Evolutionary conservation across 2,888 invertebrate species (phyloP), one percentile per base, ranked within the genome.

Genomic region (Dryocosmus kuriphilus): DNA sequence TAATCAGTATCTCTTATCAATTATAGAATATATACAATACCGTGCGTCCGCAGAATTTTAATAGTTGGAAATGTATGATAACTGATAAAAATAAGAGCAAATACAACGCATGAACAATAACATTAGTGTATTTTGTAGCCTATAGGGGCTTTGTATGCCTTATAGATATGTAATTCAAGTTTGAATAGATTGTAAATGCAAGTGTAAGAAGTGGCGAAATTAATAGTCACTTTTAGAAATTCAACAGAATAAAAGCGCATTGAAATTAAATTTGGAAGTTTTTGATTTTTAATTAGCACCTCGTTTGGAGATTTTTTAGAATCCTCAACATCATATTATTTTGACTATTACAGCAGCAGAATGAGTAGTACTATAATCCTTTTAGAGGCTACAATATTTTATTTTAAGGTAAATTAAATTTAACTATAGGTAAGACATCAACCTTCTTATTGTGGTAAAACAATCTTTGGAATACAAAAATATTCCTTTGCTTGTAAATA

Each of bases 41-140:
- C 30, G 30, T 71, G 67, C 67, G 51, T 71, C 51, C 51, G 30
- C 51, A 71, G 30, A 51, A 71, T 51, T 71, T n/a, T 30, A 30
- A 51, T 46, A 71, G 51, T 30, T 51, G 46, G 30, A 51, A 8
- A 67, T 46, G 41, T 27, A 67, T 67, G 35, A 1, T 16, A 71
- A 71, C 24, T 67, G 38, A 67, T 51, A 8, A 8, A 67, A 71
- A n/a, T n/a, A n/a, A 71, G 46, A 46, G 27, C 24, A 46, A 71
- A 71, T n/a, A 30, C 51, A 71, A 32, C 71, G 71, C 71, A 71
- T 71, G 51, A 71, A 71, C 71, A 55, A 32, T 71, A 71, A 71
- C 9, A 51, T 71, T 71, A 71, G 71, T 71, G 71, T 71, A 71
- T 71, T 71, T 71, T 71, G 11, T 71, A 71, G 71, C 32, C 30